A percentile compares a stretch with the other conserved stretches of the same genome.
Conservation (phyloP, 2,888 invertebrate species). For the Eilema griseolum region DNA sequence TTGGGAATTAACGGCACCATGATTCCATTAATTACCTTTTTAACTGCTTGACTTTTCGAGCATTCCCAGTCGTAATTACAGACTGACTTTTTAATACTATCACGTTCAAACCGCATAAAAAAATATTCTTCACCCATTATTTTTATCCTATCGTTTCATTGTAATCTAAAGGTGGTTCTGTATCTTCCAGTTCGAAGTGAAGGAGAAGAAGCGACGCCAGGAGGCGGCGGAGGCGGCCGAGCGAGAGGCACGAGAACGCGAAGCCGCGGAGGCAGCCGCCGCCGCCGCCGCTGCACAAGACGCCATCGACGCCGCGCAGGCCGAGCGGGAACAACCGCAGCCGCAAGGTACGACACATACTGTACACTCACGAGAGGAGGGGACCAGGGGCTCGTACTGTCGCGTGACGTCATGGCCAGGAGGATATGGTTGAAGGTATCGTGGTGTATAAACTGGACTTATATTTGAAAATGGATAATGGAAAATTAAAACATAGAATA, state of each 20-base stretch:
- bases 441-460: neutral
- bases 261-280: conserved; percentile 81
- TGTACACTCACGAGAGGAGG: neutral
- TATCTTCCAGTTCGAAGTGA: conserved; percentile 95
- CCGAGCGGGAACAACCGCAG: conserved; percentile 70
- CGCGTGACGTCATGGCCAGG: neutral
- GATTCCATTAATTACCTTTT: too few species aligned
- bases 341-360: conserved; percentile 65
- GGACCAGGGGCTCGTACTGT: neutral
- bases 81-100: neutral
- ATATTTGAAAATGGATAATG: neutral
- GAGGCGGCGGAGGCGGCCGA: conserved; percentile 95
- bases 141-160: neutral
- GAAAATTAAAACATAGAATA: neutral
- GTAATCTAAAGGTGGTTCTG: neutral
- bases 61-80: too few species aligned
- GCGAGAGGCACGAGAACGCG: conserved; percentile 89
- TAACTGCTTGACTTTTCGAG: too few species aligned
- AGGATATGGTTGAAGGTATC: neutral
- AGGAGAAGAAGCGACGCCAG: conserved; percentile 96
- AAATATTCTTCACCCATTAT: neutral
- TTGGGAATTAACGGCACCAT: too few species aligned
- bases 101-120: neutral
- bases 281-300: conserved; percentile 75
- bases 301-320: conserved; percentile 74